Percentiles rank a stretch among this genome's conserved stretches.
Conservation (phyloP, 2,888 invertebrate genomes). For the Hermodice carunculata region DNA sequence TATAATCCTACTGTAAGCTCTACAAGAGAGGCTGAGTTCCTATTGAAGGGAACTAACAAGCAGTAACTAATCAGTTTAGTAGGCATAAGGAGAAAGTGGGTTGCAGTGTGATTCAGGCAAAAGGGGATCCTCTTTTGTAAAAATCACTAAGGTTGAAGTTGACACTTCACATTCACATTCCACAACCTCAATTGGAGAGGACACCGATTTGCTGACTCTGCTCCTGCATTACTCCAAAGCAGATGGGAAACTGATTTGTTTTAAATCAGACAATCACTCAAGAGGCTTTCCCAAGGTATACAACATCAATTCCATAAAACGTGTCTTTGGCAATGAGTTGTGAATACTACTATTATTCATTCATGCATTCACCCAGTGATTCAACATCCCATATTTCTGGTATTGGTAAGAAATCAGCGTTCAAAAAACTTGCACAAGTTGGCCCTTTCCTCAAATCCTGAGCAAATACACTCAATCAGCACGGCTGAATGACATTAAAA, state of each 20-base stretch:
- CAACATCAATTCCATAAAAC: neutral
- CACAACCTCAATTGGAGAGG: conserved; percentile 31
- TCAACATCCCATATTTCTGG: conserved; percentile 23
- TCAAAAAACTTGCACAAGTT: conserved; percentile 8
- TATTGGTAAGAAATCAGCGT: conserved; percentile 19
- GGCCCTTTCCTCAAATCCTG: no score
- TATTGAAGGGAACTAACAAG: conserved; percentile 23
- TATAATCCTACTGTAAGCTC: conserved; percentile 11
- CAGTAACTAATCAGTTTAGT: conserved; percentile 28
- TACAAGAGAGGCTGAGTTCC: conserved; percentile 23
- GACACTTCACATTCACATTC: neutral
- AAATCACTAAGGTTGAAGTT: conserved; percentile 4
- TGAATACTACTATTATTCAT: conserved; percentile 18
- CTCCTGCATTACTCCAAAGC: conserved; percentile 7
- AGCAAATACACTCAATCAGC: neutral
- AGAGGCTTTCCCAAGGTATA: neutral
- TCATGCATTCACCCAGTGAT: conserved; percentile 18
- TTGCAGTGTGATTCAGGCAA: conserved; percentile 9
- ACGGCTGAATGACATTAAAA: neutral
- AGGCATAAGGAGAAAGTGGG: conserved; percentile 18
- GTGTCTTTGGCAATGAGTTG: conserved; percentile 5
- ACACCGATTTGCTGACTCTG: conserved; percentile 25
- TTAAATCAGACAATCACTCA: conserved; percentile 9
- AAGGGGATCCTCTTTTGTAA: neutral
- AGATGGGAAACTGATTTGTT: neutral